Conservation (phyloP, 2,888 invertebrate species). For the Spilarctia lutea region DNA sequence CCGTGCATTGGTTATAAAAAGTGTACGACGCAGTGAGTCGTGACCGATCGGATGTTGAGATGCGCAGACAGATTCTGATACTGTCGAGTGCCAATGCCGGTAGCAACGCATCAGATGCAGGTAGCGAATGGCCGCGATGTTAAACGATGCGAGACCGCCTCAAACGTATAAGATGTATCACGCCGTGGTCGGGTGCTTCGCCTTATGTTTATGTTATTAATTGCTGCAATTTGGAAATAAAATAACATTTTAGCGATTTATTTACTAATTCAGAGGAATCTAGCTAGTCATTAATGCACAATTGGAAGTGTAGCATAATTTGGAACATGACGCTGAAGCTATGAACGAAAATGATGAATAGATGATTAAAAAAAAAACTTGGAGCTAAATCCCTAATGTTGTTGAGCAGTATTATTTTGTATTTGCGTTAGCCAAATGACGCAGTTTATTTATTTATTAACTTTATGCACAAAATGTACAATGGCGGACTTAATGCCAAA, state of each 20-base stretch:
- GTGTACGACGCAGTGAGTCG: conserved; percentile 66
- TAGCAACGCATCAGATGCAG: conserved; percentile 13
- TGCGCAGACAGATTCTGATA: conserved; percentile 36
- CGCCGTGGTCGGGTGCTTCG: conserved; percentile 26
- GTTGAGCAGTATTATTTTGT: background rate
- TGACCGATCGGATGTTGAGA: conserved; percentile 60
- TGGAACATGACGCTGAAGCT: background rate
- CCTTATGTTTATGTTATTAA: conserved; percentile 12
- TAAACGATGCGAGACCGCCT: conserved; percentile 72
- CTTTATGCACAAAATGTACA: too few species aligned
- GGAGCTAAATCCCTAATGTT: background rate
- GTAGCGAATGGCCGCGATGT: conserved; percentile 70
- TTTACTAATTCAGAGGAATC: background rate
- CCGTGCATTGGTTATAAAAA: conserved; percentile 59
- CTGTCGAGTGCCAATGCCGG: conserved; percentile 20
- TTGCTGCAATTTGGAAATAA: conserved; percentile 2
- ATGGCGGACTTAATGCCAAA: too few species aligned
- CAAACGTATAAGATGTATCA: conserved; percentile 31
- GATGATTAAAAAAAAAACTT: background rate
- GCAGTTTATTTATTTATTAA: too few species aligned
- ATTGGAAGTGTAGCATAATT: background rate
- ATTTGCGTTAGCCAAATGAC: background rate
- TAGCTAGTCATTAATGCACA: background rate
- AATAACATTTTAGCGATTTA: background rate
- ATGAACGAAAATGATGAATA: too few species aligned